Conservation (phyloP, 2,113 vertebrate species). For the Pelmatolapia mariae region DNA sequence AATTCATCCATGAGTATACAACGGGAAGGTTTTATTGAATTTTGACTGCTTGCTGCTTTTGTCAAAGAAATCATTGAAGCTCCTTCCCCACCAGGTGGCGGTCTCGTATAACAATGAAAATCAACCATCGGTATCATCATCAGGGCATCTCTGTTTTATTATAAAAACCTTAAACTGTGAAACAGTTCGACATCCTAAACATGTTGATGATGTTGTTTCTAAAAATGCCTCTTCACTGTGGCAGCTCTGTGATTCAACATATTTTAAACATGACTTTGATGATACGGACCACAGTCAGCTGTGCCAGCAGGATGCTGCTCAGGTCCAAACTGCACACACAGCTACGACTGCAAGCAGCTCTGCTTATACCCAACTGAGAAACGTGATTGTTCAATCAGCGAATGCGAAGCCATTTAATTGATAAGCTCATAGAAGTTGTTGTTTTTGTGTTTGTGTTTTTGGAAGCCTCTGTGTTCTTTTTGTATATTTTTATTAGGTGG, state of each 20-base stretch:
- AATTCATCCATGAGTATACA: too few relatives aligned
- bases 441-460: neutral
- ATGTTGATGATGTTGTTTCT: accelerated
- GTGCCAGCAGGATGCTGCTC: too few relatives aligned
- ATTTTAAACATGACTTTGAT: too few relatives aligned
- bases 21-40: too few relatives aligned
- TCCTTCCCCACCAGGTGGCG: conserved; percentile 55
- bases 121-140: neutral
- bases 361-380: neutral
- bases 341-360: neutral
- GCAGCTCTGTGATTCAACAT: too few relatives aligned
- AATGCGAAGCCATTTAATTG: neutral
- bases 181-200: neutral
- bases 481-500: too few relatives aligned
- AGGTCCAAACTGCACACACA: too few relatives aligned
- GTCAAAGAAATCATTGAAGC: neutral
- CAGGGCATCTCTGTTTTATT: neutral
- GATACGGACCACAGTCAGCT: too few relatives aligned
- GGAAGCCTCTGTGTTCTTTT: too few relatives aligned
- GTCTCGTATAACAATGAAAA: neutral
- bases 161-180: too few relatives aligned
- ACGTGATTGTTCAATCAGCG: neutral
- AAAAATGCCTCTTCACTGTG: too few relatives aligned
- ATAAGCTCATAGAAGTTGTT: neutral
- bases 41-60: too few relatives aligned